These are phyloP conservation scores for Riparia riparia DNA, from an alignment of 2,113 vertebrate genomes.

Conservation along the genomic window DNA sequence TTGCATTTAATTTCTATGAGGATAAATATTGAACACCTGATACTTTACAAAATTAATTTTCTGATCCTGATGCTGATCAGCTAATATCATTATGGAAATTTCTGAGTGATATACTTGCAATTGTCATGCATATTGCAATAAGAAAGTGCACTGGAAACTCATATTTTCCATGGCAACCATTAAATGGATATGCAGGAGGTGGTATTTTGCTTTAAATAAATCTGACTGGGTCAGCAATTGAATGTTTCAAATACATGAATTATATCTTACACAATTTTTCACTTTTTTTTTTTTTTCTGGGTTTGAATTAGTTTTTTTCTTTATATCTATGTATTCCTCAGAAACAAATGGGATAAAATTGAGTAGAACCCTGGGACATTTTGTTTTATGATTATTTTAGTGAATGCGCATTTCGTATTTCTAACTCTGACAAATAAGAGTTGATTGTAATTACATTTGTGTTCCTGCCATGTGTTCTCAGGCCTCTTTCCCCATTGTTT, in stretches of 20 bases:
- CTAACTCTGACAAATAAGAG: constrained; percentile 27
- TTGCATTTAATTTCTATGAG: constrained; percentile 43
- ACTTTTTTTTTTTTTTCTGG: background rate
- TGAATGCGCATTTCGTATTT: background rate
- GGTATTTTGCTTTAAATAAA: constrained; percentile 55
- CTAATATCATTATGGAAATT: constrained; percentile 56
- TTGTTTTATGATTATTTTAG: constrained; percentile 26
- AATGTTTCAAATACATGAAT: constrained; percentile 11
- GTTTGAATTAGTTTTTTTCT: background rate
- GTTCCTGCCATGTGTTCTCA: background rate
- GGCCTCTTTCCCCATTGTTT: constrained; percentile 1
- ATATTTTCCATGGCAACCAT: constrained; percentile 63
- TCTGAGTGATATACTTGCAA: constrained; percentile 32
- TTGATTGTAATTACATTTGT: constrained; percentile 46
- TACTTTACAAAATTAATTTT: constrained; percentile 35
- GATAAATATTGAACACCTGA: constrained; percentile 27
- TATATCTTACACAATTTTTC: background rate
- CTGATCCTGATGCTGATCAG: background rate
- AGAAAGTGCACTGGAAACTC: background rate
- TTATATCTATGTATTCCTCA: background rate
- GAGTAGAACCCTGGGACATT: background rate
- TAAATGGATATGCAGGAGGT: constrained; percentile 51
- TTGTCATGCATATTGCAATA: constrained; percentile 29
- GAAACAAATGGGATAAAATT: constrained; percentile 11
- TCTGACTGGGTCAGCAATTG: constrained; percentile 30